Percentiles rank a stretch among this genome's conserved stretches.
These are phyloP conservation scores for Echeneis naucrates DNA, from an alignment of 2,797 vertebrate genomes.

Conservation along the genomic window DNA sequence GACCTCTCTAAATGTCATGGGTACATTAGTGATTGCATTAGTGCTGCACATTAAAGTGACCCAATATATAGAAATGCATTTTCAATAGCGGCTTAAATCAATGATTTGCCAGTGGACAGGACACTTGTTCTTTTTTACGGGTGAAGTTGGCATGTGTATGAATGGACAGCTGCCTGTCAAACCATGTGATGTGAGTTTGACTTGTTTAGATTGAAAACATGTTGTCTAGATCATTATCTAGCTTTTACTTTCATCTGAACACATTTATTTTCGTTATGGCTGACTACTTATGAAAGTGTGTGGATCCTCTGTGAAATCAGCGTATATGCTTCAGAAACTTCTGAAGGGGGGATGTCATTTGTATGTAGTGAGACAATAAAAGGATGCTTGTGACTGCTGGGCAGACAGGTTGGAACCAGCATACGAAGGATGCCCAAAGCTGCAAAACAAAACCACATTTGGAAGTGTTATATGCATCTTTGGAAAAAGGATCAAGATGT, in stretches of 20 bases:
- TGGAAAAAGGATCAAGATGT: slow-evolving; percentile 77
- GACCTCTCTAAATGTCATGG: slow-evolving; percentile 71
- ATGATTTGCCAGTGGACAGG: slow-evolving; percentile 2
- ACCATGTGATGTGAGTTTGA: neutral
- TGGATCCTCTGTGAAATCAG: neutral
- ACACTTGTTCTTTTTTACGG: too few relatives aligned
- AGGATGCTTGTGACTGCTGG: slow-evolving; percentile 72
- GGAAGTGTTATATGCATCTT: slow-evolving; percentile 72
- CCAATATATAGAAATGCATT: slow-evolving; percentile 69
- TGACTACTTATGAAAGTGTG: neutral
- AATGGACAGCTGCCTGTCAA: neutral
- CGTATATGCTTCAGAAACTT: slow-evolving; percentile 24
- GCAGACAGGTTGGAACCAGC: slow-evolving; percentile 79
- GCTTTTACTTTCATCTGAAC: neutral
- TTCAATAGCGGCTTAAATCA: slow-evolving; percentile 61
- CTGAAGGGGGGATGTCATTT: slow-evolving; percentile 35
- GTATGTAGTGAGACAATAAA: slow-evolving; percentile 73
- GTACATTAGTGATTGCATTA: slow-evolving; percentile 79
- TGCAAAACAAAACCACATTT: slow-evolving; percentile 77
- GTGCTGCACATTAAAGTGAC: slow-evolving; percentile 67
- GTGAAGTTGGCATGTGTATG: too few relatives aligned
- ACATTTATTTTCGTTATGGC: neutral
- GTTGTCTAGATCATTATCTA: neutral
- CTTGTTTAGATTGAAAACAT: neutral
- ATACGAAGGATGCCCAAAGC: slow-evolving; percentile 69